Percentiles rank a stretch among this genome's conserved stretches.
Conservation (phyloP, 1,140 invertebrate genomes). For the Subanguina moxae region DNA sequence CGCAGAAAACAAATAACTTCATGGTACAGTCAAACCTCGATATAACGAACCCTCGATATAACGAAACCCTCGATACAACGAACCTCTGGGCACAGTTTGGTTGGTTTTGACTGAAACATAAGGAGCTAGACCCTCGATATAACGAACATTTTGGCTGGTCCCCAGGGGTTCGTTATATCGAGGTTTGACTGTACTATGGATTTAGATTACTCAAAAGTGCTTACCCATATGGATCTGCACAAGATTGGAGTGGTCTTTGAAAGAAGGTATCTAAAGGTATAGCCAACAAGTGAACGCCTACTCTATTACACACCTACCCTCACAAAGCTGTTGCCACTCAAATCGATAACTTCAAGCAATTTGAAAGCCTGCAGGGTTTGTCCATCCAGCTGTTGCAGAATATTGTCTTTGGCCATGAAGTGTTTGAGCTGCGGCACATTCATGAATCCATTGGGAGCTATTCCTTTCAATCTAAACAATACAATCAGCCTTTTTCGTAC, state of each 20-base stretch:
- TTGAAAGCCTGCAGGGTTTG: conserved; percentile 44
- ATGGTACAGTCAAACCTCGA: too few species aligned
- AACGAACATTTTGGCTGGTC: too few species aligned
- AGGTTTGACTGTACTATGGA: too few species aligned
- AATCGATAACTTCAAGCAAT: conserved; percentile 38
- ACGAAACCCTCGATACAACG: too few species aligned
- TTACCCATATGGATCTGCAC: conserved; percentile 28
- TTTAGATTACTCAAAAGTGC: too few species aligned
- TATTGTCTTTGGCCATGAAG: conserved; percentile 49
- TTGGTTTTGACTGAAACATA: too few species aligned
- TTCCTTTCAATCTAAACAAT: conserved; percentile 17
- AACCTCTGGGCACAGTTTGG: too few species aligned
- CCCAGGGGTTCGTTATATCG: too few species aligned
- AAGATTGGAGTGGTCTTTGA: conserved; percentile 54
- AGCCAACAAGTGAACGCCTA: background rate
- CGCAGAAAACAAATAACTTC: too few species aligned
- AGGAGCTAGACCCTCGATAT: too few species aligned
- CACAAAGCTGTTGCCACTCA: conserved; percentile 29
- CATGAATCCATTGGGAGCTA: conserved; percentile 55
- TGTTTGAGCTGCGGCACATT: conserved; percentile 52
- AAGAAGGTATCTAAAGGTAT: conserved; percentile 43
- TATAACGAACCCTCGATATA: too few species aligned
- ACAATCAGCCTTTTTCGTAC: too few species aligned
- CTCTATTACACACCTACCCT: conserved; percentile 22
- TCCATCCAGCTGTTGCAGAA: conserved; percentile 34